Percentiles rank a stretch among this genome's conserved stretches.
These are phyloP conservation scores for Picus viridis DNA, from an alignment of 2,797 vertebrate species.

Conservation along the genomic window DNA sequence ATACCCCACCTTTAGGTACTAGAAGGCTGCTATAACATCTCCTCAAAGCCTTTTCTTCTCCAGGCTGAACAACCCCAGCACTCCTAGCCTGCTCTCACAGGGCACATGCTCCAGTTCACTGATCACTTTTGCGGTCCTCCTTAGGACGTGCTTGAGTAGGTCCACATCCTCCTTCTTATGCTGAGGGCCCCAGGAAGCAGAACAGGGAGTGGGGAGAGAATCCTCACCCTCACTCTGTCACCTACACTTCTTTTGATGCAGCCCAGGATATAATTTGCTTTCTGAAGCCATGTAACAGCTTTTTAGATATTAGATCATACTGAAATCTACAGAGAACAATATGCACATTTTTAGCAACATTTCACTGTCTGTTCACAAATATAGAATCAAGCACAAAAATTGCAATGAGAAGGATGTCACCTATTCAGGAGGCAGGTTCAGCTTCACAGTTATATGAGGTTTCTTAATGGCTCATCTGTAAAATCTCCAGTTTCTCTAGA, in stretches of 20 bases:
- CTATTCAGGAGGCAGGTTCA: neutral
- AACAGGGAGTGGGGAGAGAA: no score
- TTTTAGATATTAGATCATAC: neutral
- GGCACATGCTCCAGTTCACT: neutral
- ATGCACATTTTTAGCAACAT: neutral
- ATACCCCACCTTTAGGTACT: neutral
- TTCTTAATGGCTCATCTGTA: neutral
- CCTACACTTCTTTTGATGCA: neutral
- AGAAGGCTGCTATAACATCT: neutral
- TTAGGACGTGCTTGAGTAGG: neutral
- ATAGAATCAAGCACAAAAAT: neutral
- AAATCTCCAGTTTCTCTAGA: neutral
- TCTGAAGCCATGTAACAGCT: neutral
- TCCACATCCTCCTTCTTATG: neutral
- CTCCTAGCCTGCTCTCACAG: neutral
- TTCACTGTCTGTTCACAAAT: neutral
- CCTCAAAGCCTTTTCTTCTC: neutral
- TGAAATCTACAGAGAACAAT: neutral
- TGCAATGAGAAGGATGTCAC: neutral
- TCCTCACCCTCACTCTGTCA: no score
- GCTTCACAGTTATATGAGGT: neutral
- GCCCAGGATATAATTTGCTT: no score
- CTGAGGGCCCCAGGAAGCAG: no score
- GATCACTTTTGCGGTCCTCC: neutral
- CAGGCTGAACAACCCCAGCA: neutral